Conservation (phyloP, 1,140 invertebrate genomes). For the Diplogasteroides magnus region DNA sequence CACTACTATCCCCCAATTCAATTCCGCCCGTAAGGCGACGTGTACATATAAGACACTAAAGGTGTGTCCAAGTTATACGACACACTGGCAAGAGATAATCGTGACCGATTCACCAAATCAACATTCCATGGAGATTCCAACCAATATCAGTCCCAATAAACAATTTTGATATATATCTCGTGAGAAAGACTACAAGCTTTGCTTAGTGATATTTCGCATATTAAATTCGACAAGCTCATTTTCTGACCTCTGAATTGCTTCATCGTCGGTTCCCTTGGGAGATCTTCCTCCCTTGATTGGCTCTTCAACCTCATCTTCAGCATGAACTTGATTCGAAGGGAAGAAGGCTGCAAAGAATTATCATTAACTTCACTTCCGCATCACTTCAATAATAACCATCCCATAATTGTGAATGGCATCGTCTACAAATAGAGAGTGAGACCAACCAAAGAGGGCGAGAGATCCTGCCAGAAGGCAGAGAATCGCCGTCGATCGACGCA, state of each 20-base stretch:
- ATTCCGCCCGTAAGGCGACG: no score
- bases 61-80: no score
- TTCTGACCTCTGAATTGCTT: conserved; percentile 42
- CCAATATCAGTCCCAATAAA: no score
- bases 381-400: conserved; percentile 4
- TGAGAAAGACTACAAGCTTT: no score
- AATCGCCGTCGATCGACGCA: conserved; percentile 7
- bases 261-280: conserved; percentile 39
- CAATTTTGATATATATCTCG: no score
- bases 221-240: no score
- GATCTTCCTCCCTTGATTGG: conserved; percentile 17
- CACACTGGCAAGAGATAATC: no score
- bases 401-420: neutral
- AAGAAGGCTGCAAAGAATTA: conserved; percentile 22
- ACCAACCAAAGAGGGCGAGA: conserved; percentile 14
- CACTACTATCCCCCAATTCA: no score
- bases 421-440: neutral
- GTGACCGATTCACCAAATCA: no score
- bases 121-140: no score
- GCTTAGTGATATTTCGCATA: no score
- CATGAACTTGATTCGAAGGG: conserved; percentile 16
- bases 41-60: no score
- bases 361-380: neutral
- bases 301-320: conserved; percentile 44
- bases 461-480: neutral